phyloP scores from a whole-genome alignment of 2,888 invertebrate species.

The Caenorhabditis sp. region DNA sequence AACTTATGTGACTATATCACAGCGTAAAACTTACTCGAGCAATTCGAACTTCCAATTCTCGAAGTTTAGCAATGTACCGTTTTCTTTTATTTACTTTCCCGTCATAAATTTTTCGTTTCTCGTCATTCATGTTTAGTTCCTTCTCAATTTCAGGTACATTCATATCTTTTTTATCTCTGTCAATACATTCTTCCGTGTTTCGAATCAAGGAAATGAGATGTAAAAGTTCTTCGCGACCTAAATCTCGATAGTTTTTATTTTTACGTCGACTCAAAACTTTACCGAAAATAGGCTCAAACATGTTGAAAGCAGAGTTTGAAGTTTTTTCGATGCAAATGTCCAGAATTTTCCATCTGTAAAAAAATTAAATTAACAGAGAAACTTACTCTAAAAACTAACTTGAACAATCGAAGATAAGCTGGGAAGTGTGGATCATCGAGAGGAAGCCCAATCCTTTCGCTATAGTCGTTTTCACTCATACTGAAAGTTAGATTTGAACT shows the following conservation, averaged over 20 bases:
- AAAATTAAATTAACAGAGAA: not conserved
- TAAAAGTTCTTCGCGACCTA: not conserved
- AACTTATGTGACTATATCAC: not conserved
- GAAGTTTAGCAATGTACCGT: not conserved
- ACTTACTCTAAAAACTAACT: slow-evolving; percentile 10
- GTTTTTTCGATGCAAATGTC: slow-evolving; percentile 14
- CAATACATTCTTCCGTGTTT: not conserved
- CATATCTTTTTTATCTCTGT: not conserved
- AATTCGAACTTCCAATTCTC: slow-evolving; percentile 9
- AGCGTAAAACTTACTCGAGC: not conserved
- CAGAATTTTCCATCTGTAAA: slow-evolving; percentile 24
- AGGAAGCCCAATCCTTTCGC: slow-evolving; percentile 14
- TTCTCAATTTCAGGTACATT: not conserved
- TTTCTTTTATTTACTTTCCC: slow-evolving; percentile 6
- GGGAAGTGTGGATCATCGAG: slow-evolving; percentile 15
- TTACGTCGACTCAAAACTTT: too few species aligned
- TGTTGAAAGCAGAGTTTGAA: not conserved
- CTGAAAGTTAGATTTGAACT: slow-evolving; percentile 5
- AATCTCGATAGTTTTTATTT: too few species aligned
- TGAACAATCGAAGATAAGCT: slow-evolving; percentile 23
- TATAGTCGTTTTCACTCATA: not conserved
- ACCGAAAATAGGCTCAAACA: slow-evolving; percentile 7
- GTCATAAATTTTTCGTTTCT: slow-evolving; percentile 5
- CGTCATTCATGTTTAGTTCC: not conserved
- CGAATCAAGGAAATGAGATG: not conserved